phyloP scores from a whole-genome alignment of 2,797 vertebrate species.

The Hippopotamyrus pictus region DNA sequence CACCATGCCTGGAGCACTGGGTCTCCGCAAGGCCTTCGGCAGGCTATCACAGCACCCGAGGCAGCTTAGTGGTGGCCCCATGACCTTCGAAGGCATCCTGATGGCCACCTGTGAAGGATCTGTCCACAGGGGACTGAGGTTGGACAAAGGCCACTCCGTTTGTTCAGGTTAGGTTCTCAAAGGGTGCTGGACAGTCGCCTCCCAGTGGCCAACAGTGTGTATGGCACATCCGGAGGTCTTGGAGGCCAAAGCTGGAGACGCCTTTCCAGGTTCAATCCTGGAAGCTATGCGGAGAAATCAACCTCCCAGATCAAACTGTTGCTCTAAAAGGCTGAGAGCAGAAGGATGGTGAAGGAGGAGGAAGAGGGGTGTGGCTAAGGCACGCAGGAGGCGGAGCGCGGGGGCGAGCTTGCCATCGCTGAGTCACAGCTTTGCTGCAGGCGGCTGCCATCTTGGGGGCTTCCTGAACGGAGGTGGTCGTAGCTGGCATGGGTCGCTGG shows the following conservation, averaged over 20 bases:
- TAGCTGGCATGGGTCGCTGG: conserved; percentile 29
- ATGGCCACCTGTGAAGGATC: neutral
- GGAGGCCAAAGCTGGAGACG: neutral
- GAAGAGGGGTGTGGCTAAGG: conserved; percentile 1
- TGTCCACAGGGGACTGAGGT: neutral
- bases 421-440: neutral
- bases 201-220: neutral
- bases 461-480: conserved; percentile 13
- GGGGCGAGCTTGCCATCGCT: neutral
- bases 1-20: neutral
- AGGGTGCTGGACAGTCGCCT: neutral
- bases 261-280: neutral
- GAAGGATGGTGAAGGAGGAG: neutral
- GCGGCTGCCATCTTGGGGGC: neutral
- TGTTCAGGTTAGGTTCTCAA: neutral
- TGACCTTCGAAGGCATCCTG: neutral
- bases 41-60: neutral
- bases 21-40: neutral
- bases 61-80: neutral
- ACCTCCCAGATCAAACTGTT: neutral
- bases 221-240: neutral
- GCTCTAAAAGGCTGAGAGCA: neutral
- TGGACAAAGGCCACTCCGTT: neutral
- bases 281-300: neutral
- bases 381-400: neutral